Evolutionary conservation across 2,113 vertebrate genomes (phyloP), one percentile per base, ranked within the genome.

Genomic region (Carassius carassius): DNA sequence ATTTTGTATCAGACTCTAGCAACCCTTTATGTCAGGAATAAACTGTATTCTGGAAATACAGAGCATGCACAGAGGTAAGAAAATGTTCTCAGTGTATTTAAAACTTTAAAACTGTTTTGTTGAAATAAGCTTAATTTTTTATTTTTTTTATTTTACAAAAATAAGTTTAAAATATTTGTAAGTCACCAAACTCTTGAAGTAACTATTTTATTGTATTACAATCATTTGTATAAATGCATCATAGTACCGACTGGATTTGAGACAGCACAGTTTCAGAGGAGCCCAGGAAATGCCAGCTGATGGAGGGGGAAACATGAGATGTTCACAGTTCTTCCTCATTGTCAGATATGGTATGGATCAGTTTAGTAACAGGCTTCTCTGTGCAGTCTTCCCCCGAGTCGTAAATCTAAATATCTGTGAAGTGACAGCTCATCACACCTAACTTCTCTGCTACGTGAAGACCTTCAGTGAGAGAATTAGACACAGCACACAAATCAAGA

Each of bases 401-500:
- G 90, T 95, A 95, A 94, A 94, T 95, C 93, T 93, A 92, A 86
- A 87, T 86, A 87, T 88, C 88, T 90, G 90, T 91, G 94, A 89
- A 72, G 86, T 94, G 94, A 93, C 93, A 94, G 87, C 86, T 92
- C 92, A 94, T 95, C 92, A 91, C 93, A 95, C 94, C 93, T 94
- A 32, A 91, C 92, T 93, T 91, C 91, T 92, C 91, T 83, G 94
- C 95, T 94, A 95, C 95, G 93, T 90, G 91, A 88, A 87, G 94
- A 89, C 90, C 92, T 95, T 95, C 94, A 92, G 94, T 85, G 82
- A 91, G 92, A 87, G 90, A 91, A 95, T 96, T 96, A 94, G 95
- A 94, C 89, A 91, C 95, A 94, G 94, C 93, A 93, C 95, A 95
- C 96, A 96, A 96, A 97, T 96, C 95, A 95, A 84, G 44, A 23